A percentile compares a stretch with the other conserved stretches of the same genome.
These are phyloP conservation scores for Pheosia gnoma DNA, from an alignment of 2,888 invertebrate species.

Conservation along the genomic window DNA sequence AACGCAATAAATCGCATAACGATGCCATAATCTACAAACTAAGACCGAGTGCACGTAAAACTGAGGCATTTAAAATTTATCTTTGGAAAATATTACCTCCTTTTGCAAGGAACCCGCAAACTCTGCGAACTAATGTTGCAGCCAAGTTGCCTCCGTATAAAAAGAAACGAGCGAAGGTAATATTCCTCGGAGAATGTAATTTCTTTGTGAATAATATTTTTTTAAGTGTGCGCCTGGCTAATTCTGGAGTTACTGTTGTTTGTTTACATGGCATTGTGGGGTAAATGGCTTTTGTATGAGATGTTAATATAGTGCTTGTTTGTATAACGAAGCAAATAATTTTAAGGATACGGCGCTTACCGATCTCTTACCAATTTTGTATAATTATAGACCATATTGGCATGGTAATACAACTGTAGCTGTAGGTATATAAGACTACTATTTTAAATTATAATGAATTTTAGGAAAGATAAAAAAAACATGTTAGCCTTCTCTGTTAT, in stretches of 20 bases:
- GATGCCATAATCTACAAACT: constrained; percentile 69
- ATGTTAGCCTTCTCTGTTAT: too few species aligned
- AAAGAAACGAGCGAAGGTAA: constrained; percentile 59
- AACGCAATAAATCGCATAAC: constrained; percentile 61
- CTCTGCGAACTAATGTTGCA: constrained; percentile 69
- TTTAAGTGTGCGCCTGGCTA: constrained; percentile 42
- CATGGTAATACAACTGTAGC: too few species aligned
- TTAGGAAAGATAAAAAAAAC: too few species aligned
- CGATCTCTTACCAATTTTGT: too few species aligned
- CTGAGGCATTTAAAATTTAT: constrained; percentile 74
- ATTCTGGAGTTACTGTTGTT: constrained; percentile 33
- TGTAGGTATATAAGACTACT: too few species aligned
- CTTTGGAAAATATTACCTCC: constrained; percentile 73
- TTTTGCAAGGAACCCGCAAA: constrained; percentile 64
- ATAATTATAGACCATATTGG: too few species aligned
- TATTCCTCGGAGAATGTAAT: constrained; percentile 59
- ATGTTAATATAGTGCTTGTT: background rate
- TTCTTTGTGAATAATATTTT: constrained; percentile 51
- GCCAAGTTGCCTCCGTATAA: constrained; percentile 58
- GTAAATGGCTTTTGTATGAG: background rate
- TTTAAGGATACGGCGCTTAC: too few species aligned
- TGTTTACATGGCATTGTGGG: constrained; percentile 25
- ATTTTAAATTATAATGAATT: too few species aligned
- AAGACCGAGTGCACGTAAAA: constrained; percentile 71
- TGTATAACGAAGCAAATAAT: too few species aligned